phyloP scores from a whole-genome alignment of 1,140 invertebrate genomes.

The Nephila pilipes region DNA sequence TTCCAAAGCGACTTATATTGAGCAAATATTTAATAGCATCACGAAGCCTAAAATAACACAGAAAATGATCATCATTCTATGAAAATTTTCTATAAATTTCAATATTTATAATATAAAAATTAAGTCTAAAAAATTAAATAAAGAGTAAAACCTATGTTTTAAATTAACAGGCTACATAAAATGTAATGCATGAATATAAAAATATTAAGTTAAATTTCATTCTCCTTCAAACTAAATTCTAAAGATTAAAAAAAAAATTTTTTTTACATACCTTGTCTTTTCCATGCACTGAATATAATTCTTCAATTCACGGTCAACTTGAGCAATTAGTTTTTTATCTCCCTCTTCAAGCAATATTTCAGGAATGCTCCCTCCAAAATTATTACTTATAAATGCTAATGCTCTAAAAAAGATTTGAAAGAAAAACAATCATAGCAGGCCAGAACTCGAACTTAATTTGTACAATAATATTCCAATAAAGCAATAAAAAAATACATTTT shows the following conservation, averaged over 20 bases:
- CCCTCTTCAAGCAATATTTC: conserved; percentile 85
- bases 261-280: conserved; percentile 84
- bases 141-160: not conserved
- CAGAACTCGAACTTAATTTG: not conserved
- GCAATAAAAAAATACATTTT: not conserved
- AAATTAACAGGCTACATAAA: no score
- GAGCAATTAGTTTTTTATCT: conserved; percentile 89
- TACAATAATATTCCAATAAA: not conserved
- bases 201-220: no score
- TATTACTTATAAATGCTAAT: conserved; percentile 93
- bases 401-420: conserved; percentile 84
- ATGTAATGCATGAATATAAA: no score
- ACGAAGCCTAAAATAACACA: conserved; percentile 84
- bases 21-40: conserved; percentile 94
- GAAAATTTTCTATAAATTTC: no score
- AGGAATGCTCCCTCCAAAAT: conserved; percentile 90
- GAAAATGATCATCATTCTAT: not conserved
- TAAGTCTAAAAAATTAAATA: not conserved
- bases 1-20: conserved; percentile 93
- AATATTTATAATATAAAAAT: no score
- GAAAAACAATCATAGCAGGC: not conserved
- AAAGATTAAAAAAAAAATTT: not conserved
- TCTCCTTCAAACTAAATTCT: no score
- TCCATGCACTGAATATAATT: conserved; percentile 92
- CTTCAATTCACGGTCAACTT: conserved; percentile 91